Conservation (phyloP, 2,797 vertebrate species). For the Perodicticus potto region DNA sequence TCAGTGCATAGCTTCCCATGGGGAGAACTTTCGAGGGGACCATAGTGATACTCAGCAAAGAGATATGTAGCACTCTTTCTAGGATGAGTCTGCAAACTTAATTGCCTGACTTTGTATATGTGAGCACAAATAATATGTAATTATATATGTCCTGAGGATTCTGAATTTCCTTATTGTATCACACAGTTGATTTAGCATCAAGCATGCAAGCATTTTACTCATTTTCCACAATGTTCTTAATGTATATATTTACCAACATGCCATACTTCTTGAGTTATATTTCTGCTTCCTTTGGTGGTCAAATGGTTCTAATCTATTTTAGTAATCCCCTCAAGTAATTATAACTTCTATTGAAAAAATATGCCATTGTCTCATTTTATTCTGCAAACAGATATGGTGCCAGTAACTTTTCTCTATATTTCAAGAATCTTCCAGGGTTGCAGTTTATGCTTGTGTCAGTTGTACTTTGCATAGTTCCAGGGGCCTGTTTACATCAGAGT, state of each 20-base stretch:
- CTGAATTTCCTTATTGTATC: background rate
- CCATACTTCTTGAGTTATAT: conserved; percentile 19
- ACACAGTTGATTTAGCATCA: background rate
- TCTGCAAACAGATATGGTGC: background rate
- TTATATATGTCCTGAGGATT: background rate
- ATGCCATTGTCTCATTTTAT: background rate
- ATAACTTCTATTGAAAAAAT: background rate
- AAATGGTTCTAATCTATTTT: background rate
- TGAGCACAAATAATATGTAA: background rate
- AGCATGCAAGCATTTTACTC: background rate
- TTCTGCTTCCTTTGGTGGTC: background rate
- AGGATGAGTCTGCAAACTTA: too few relatives aligned
- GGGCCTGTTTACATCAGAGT: background rate
- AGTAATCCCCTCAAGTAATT: background rate
- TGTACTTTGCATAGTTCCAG: background rate
- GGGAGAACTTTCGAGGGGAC: too few relatives aligned
- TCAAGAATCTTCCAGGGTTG: background rate
- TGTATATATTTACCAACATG: background rate
- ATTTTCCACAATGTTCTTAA: background rate
- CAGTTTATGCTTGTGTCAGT: background rate
- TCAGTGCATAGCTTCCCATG: too few relatives aligned
- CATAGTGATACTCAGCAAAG: too few relatives aligned
- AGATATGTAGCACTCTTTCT: too few relatives aligned
- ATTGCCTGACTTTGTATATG: background rate
- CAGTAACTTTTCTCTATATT: background rate